Evolutionary conservation across 2,113 vertebrate species (phyloP).

Genomic region (Ancistrus triradiatus): DNA sequence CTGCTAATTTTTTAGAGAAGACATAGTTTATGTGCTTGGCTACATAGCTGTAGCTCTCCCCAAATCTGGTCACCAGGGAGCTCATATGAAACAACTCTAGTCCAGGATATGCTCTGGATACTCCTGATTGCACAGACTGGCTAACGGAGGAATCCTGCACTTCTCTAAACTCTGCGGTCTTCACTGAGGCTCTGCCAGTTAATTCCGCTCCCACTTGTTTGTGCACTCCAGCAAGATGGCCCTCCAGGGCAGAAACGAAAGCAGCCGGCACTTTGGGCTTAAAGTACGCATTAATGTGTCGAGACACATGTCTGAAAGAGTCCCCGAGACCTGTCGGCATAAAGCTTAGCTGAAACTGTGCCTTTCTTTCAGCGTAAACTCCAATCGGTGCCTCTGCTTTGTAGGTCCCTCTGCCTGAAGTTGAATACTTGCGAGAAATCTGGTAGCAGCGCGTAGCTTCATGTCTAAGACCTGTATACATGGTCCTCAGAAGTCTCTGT

Average conservation of each 20-base stretch:
- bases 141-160: slow-evolving; percentile 9
- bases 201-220: neutral
- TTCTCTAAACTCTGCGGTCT: neutral
- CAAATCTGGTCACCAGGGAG: slow-evolving; percentile 59
- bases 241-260: slow-evolving; percentile 26
- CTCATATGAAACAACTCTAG: slow-evolving; percentile 64
- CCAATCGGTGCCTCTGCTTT: slow-evolving; percentile 60
- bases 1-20: slow-evolving; percentile 43
- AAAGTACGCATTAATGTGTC: slow-evolving; percentile 60
- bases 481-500: neutral
- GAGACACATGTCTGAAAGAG: slow-evolving; percentile 55
- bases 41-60: slow-evolving; percentile 65
- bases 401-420: slow-evolving; percentile 45
- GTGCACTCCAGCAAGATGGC: slow-evolving; percentile 12
- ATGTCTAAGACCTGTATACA: slow-evolving; percentile 7
- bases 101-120: slow-evolving; percentile 7
- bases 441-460: neutral
- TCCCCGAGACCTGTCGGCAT: slow-evolving; percentile 49
- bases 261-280: slow-evolving; percentile 38
- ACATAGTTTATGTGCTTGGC: slow-evolving; percentile 63
- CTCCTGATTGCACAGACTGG: slow-evolving; percentile 11
- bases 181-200: neutral
- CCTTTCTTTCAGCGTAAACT: slow-evolving; percentile 43
- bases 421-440: slow-evolving; percentile 46
- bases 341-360: slow-evolving; percentile 32